phyloP scores from a whole-genome alignment of 2,113 vertebrate species.

The Tor tambroides region DNA sequence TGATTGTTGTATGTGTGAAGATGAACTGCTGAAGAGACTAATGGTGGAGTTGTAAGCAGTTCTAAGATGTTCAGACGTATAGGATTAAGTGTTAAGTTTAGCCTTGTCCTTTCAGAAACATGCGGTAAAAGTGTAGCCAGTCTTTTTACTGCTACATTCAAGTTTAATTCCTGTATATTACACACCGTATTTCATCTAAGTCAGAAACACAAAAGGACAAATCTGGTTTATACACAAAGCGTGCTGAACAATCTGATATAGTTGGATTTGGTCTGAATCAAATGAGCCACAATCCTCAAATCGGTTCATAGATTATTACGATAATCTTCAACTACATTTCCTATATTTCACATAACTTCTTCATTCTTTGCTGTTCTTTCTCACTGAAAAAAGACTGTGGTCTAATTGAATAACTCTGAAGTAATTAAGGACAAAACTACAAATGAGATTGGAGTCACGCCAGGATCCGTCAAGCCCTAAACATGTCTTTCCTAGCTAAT shows the following conservation, averaged over 20 bases:
- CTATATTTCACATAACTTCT: neutral
- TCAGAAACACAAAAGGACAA: neutral
- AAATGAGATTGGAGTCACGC: slow-evolving; percentile 42
- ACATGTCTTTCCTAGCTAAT: slow-evolving; percentile 39
- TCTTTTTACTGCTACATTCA: slow-evolving; percentile 3
- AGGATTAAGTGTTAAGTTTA: slow-evolving; percentile 23
- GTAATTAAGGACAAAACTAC: slow-evolving; percentile 43
- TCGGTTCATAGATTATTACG: neutral
- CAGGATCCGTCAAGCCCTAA: slow-evolving; percentile 21
- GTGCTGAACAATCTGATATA: neutral
- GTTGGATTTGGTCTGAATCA: slow-evolving; percentile 10
- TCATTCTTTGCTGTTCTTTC: neutral
- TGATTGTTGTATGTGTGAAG: neutral
- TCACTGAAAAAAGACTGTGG: neutral
- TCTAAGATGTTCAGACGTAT: slow-evolving; percentile 2
- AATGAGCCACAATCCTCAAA: slow-evolving; percentile 23
- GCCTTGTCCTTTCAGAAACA: neutral
- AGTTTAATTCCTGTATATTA: slow-evolving; percentile 17
- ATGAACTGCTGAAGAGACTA: neutral
- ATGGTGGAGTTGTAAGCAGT: neutral
- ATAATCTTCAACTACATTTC: neutral
- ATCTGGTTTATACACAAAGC: slow-evolving; percentile 6
- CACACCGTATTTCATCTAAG: slow-evolving; percentile 2
- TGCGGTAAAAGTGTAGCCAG: slow-evolving; percentile 6
- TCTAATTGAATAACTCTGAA: slow-evolving; percentile 36